Evolutionary conservation across 23 tunicate genomes (phyloP), one percentile per base, ranked within the genome.

Genomic region (Styela clava): DNA sequence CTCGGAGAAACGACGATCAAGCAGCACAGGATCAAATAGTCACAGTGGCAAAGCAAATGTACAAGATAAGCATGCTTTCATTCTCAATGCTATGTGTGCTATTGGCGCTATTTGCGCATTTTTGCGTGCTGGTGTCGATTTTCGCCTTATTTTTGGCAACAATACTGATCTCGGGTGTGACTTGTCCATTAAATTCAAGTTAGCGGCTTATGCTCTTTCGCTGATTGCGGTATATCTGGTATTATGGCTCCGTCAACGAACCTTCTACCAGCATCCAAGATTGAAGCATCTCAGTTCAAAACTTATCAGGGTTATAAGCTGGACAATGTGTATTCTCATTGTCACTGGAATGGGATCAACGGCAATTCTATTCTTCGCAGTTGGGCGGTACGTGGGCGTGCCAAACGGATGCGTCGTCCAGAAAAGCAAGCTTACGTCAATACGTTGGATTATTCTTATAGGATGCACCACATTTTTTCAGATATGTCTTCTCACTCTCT

Each of bases 231-330:
- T 91, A 16, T 86, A 91, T 71, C 82, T 83, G 33, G 90, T 79
- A 20, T 86, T 91, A 30, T 91, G 97, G 97, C 52, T 91, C 32
- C 37, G 97, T 52, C 97, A 91, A 33, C 83, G 89, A 25, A 69
- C 33, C 27, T 86, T 91, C 72, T 91, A 91, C 85, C 65, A 78
- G 61, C 63, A 82, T 61, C 80, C 77, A 0, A 70, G 64, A 3
- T 21, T 91, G 69, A 78, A 62, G 33, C 84, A 78, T 56, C 79
- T 82, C 68, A 77, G 64, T 72, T 64, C 78, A 37, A 74, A 63
- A 62, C 16, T 78, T 64, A 64, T 86, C 1, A 80, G 87, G 2
- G 33, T 78, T 56, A 31, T 91, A 20, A 91, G 97, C 62, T 61
- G 74, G 69, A 33, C 84, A 2, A 82, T 91, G 30, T 35, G 82